Conservation (phyloP, 2,797 vertebrate species). For the Arremon brunneinucha region DNA sequence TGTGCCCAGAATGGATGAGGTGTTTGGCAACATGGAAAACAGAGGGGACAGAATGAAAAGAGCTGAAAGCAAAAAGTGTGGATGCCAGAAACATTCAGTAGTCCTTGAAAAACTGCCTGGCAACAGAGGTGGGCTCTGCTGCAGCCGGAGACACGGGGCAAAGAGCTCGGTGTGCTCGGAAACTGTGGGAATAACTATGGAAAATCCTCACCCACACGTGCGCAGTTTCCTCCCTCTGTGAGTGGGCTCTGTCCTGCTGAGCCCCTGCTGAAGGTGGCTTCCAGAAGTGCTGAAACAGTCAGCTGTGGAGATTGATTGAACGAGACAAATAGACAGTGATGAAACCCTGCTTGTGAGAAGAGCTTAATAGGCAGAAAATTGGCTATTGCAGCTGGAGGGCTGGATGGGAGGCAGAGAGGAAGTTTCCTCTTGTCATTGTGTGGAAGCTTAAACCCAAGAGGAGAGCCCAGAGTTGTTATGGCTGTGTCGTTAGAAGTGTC, state of each 20-base stretch:
- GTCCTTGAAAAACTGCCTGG: constrained; percentile 5
- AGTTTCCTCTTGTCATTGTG: not conserved
- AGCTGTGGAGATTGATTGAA: constrained; percentile 3
- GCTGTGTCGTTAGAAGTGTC: not conserved
- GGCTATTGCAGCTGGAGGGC: not conserved
- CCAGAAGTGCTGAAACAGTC: not conserved
- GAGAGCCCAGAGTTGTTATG: not conserved
- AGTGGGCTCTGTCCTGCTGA: not conserved
- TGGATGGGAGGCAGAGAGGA: not conserved
- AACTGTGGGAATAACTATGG: not conserved
- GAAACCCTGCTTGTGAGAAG: constrained; percentile 10
- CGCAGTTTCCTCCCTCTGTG: not conserved
- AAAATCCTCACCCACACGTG: rapidly evolving
- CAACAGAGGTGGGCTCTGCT: not conserved
- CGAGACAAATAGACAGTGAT: not conserved
- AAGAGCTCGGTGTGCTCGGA: rapidly evolving
- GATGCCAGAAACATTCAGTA: not conserved
- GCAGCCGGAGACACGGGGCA: not conserved
- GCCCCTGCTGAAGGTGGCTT: not conserved
- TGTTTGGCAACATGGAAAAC: not conserved
- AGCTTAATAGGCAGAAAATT: constrained; percentile 55
- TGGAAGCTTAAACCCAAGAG: not conserved
- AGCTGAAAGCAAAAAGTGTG: not conserved
- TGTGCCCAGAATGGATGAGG: not conserved
- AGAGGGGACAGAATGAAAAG: not conserved